Conservation (phyloP, 64 coral and sea anemone species). For the Hydrozoanthus tunicans region DNA sequence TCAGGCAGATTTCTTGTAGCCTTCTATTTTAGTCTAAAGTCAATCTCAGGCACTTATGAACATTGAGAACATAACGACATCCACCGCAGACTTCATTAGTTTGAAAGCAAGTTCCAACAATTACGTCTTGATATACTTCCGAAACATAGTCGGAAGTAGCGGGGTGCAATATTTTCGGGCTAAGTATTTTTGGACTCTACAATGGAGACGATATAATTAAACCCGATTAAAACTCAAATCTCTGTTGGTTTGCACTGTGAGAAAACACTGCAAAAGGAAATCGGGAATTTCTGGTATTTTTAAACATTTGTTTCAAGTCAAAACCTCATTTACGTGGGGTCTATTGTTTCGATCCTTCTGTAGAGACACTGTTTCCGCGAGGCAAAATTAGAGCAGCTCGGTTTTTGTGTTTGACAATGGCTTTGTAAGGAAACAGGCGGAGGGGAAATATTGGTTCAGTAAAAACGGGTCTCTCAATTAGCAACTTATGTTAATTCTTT, state of each 20-base stretch:
- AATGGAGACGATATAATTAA: constrained; percentile 45
- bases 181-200: neutral
- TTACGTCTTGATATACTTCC: constrained; percentile 44
- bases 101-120: neutral
- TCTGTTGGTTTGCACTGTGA: constrained; percentile 24
- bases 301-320: neutral
- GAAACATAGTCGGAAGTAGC: constrained; percentile 28
- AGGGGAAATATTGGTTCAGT: constrained; percentile 3
- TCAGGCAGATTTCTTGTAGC: too few relatives aligned
- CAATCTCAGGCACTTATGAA: too few relatives aligned
- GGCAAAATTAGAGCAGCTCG: neutral
- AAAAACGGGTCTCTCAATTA: neutral
- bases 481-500: neutral
- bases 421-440: constrained; percentile 39
- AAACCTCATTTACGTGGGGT: neutral
- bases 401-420: neutral
- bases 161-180: constrained; percentile 23
- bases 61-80: neutral
- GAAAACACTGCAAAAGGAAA: constrained; percentile 41
- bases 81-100: neutral
- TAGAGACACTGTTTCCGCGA: constrained; percentile 11
- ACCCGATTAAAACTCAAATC: constrained; percentile 33
- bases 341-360: neutral
- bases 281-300: neutral
- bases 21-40: too few relatives aligned